Percentiles rank a stretch among this genome's conserved stretches.
Evolutionary conservation across 2,888 invertebrate genomes (phyloP).

Genomic region (Coleophora deauratella): DNA sequence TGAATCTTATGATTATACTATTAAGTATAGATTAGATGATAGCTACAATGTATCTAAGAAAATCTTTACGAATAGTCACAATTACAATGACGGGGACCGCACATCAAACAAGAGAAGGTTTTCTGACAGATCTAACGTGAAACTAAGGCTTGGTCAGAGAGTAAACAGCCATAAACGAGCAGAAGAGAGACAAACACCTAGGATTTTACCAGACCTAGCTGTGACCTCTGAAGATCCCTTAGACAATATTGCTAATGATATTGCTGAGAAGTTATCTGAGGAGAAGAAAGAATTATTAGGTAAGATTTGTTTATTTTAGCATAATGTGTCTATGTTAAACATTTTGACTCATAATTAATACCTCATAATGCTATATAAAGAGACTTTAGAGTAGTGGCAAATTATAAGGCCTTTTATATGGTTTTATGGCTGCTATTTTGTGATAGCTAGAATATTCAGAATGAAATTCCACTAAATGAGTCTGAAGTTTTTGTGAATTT

Average conservation of each 20-base stretch:
- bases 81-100: conserved; percentile 26
- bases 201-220: conserved; percentile 74
- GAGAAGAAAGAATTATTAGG: conserved; percentile 82
- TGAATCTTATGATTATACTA: conserved; percentile 84
- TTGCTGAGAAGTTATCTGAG: conserved; percentile 82
- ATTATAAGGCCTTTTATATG: too few species aligned
- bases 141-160: conserved; percentile 72
- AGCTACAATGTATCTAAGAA: conserved; percentile 46
- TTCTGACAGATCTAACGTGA: conserved; percentile 73
- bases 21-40: conserved; percentile 76
- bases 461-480: too few species aligned
- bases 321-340: conserved; percentile 1
- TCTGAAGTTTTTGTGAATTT: too few species aligned
- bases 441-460: too few species aligned
- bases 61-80: conserved; percentile 41
- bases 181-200: conserved; percentile 69
- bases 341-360: background rate
- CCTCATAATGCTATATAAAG: background rate
- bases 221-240: conserved; percentile 63
- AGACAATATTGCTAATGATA: conserved; percentile 79
- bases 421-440: too few species aligned
- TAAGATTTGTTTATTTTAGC: conserved; percentile 64
- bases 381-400: too few species aligned
- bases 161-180: conserved; percentile 51
- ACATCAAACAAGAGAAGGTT: conserved; percentile 73